Base-by-base conservation (phyloP, 2,888 invertebrate species). In the Aleiodes alternator region DNA sequence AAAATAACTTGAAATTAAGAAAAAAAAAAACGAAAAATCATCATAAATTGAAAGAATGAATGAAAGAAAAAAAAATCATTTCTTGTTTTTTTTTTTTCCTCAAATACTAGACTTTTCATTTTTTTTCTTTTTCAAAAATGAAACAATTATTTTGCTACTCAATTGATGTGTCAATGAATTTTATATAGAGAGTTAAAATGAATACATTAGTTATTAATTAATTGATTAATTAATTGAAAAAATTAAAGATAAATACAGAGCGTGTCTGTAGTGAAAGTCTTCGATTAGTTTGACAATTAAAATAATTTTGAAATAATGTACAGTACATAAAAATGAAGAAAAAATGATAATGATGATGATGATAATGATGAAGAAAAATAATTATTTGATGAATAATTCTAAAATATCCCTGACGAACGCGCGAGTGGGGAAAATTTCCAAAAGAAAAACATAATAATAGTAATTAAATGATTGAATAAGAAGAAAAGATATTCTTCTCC, bases 181-280 rank as follows among this genome's bases (percentile, higher is more conserved):
- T 64, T 64, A 64, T 61, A 61, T 64, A 64, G 64, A 12, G 59
- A 64, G 64, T 64, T 64, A 16, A 43, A 64, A 9, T 43, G 43
- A 38, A 64, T 16, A 38, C 48, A 64, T 43, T 64, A 64, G 64
- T 64, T 64, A 64, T 64, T 64, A 64, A 43, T 43, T 43, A 43
- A 43, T 43, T 43, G 9, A 43, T 43, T 43, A 43, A 43, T 43
- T 43, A 11, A 43, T 7, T 9, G 43, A 43, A 43, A 43, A 43
- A 43, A 43, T 43, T 38, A 38, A 5, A 38, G 8, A 38, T 23
- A 23, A 64, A 64, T 64, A 64, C 64, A 64, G 64, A 64, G 43
- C 43, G 64, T 64, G 6, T 64, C 64, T 64, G 64, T 64, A 43
- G 64, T 64, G 43, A 64, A 64, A 64, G 64, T 64, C 64, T 64